Evolutionary conservation across 1,140 invertebrate species (phyloP), one percentile per base, ranked within the genome.

Genomic region (Battus philenor): DNA sequence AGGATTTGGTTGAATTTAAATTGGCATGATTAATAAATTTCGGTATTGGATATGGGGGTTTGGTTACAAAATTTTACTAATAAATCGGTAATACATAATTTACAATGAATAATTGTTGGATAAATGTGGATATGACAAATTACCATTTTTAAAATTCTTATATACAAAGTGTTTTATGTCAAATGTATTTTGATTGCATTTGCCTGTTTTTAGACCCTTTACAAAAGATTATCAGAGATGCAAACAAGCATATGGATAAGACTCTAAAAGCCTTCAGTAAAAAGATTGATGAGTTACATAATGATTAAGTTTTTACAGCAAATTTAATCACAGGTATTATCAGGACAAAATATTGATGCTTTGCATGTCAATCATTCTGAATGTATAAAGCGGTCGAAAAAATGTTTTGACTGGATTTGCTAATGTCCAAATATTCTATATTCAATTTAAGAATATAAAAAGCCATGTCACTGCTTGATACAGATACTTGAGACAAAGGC

Each of bases 201-300:
- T 56, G 20, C 30, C 27, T 54, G 43, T 57, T 68, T 67, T 57
- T 69, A 73, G 73, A 70, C 52, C 41, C 60, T 48, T 31, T 78
- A 50, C 18, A 67, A 47, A 7, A 68, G 17, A 59, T 79, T 33
- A 60, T 79, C 29, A 67, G 68, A 45, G 39, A 66, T 10, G 47
- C 54, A 8, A 69, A 77, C 50, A 71, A 69, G 50, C 41, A 68
- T 13, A 66, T 76, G 27, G 69, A 72, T 53, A 78, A 74, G 60
- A 77, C 76, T 2, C 16, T 74, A 15, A 68, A 61, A 47, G 55
- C 49, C 4, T 54, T 81, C 29, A 58, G 44, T 41, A 70, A 74
- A 53, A 55, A 24, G 8, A 22, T 77, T 6, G 56, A 67, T 47
- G 62, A 72, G 12, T 50, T 69, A 4, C 64, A 72, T 36, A 63